Evolutionary conservation across 2,888 invertebrate species (phyloP), one percentile per base, ranked within the genome.

Genomic region (Antitype chi): DNA sequence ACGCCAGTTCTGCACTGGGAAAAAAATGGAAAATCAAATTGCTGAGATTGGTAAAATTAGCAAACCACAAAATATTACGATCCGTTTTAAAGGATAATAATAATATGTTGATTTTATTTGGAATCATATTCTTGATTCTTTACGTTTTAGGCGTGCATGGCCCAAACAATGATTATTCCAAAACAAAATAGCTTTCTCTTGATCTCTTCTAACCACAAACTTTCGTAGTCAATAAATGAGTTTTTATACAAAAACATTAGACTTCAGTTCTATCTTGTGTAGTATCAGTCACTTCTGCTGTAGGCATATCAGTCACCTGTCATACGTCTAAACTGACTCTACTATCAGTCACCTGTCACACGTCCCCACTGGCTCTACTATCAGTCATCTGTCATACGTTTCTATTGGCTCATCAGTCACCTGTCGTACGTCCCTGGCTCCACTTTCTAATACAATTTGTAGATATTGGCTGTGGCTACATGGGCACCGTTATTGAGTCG

Each of bases 401-500:
- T 5, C 25, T 25, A 76, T 52, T 63, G 49, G 63, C 25, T 49
- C 28, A 76, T 76, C 63, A 55, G 32, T 78, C 55, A 55, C 32
- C 47, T 78, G 63, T 70, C 70, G 11, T 43, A 13, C 15, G 57
- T 52, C 25, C 7, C 62, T 43, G 38, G 23, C 57, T 70, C 49
- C 78, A 84, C 82, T 85, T 85, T 75, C 86, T 78, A 75, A 70
- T 59, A 53, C 43, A 57, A 49, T 32, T 43, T 78, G 57, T 70
- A 55, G 70, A 69, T 84, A 82, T 74, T 32, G 32, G 55, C 13
- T n/a, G 38, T 84, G 86, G 82, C 86, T 69, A 76, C 83, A 82
- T 47, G 13, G n/a, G 23, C 60, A 60, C 80, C 76, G 80, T 66
- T 84, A 70, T 20, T 55, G 67, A 64, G 73, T 63, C 73, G 68